Base-by-base conservation (phyloP, 2,113 vertebrate genomes). In the Dicaeum eximium region DNA sequence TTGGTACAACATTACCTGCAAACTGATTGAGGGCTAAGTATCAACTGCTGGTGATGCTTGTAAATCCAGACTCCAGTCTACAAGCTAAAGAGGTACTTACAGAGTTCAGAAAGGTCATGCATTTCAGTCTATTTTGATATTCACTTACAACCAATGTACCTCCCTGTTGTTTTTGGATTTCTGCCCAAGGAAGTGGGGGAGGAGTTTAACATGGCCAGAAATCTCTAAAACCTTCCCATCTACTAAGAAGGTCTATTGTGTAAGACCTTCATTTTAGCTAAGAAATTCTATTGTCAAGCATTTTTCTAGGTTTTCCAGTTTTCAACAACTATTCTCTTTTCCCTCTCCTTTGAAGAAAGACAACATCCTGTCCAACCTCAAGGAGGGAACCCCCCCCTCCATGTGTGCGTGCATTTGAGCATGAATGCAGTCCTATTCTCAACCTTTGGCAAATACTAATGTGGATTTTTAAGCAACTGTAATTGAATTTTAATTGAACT, bases 261-360 rank as follows among this genome's bases (percentile, higher is more conserved):
- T 78, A 60, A 89, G 73, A 40, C 28, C 44, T 75, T 72, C 7
- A 0, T 74, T 61, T 91, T 65, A 30, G 4, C 28, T 81, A 61
- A 58, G 54, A 64, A 73, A 10, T 85, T 80, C 80, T 89, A 92
- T 85, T 95, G 94, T 95, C 57, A 89, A 85, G 50, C 27, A 57
- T 58, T 87, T 95, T 84, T 92, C 89, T 89, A 75, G 53, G 35
- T 92, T 96, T 96, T 91, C 74, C 70, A 87, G 86, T 93, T 95
- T 95, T 89, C 86, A 92, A 85, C 54, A 4, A 66, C 70, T 60
- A 87, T 92, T 97, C 62, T 92, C 13, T 89, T 87, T 91, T 91
- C 54, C 57, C 37, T 72, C 73, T 83, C 71, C 75, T 95, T 95
- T 94, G 84, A 93, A 92, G 77, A 92, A 94, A 81, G 88, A 91